Percentiles rank a stretch among this genome's conserved stretches.
These are phyloP conservation scores for Orcinus orca DNA, from an alignment of 2,113 vertebrate species.

Conservation along the genomic window DNA sequence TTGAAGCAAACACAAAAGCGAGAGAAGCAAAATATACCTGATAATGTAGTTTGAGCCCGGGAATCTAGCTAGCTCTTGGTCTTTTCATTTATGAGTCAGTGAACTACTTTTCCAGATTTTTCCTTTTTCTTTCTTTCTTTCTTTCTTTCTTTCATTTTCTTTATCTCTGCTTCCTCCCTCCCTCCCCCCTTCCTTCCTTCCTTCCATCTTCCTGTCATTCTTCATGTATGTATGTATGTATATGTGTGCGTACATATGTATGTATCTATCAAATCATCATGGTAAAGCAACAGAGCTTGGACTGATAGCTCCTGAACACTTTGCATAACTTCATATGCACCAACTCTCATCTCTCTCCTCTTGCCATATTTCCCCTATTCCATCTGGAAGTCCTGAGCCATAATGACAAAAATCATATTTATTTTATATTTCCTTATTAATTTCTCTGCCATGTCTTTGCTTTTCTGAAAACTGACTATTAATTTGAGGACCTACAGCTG, in stretches of 20 bases:
- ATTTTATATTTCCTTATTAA: not conserved
- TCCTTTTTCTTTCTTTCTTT: not conserved
- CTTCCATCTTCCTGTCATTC: too few relatives aligned
- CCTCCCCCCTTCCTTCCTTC: not conserved
- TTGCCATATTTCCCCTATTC: not conserved
- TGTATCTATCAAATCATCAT: not conserved
- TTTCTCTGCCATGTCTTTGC: not conserved
- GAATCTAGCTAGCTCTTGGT: not conserved
- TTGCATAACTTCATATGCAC: not conserved
- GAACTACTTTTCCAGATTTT: not conserved
- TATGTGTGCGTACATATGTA: rapidly evolving
- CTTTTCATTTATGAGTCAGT: not conserved
- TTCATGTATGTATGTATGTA: not conserved
- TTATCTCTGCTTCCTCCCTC: too few relatives aligned
- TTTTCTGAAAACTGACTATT: not conserved
- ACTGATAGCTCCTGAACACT: not conserved
- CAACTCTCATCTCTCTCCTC: not conserved
- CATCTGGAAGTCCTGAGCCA: not conserved
- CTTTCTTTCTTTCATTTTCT: not conserved
- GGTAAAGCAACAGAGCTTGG: not conserved
- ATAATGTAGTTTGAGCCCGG: not conserved
- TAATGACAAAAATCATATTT: not conserved
- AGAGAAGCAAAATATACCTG: not conserved
- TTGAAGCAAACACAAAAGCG: not conserved
- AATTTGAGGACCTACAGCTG: not conserved